A percentile compares a stretch with the other conserved stretches of the same genome.
Conservation (phyloP, 2,797 vertebrate species). For the Sebastiscus tertius region DNA sequence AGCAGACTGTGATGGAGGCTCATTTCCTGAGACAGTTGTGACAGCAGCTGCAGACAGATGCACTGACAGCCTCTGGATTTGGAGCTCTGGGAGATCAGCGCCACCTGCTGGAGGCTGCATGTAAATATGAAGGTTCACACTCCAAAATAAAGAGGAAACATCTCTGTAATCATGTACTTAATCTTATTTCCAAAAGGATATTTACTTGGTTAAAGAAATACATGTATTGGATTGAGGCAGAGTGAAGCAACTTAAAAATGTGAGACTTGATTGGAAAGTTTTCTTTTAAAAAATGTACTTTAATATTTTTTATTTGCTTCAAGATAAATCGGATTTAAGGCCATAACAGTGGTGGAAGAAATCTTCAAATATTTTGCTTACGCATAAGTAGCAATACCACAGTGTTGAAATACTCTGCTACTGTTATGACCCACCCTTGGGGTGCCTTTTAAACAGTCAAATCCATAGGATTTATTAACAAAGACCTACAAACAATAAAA, state of each 20-base stretch:
- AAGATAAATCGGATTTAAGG: not conserved
- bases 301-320: not conserved
- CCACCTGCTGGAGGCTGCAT: constrained; percentile 56
- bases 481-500: too few species aligned
- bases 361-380: not conserved
- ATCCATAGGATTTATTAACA: too few species aligned
- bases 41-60: constrained; percentile 26
- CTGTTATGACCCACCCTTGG: too few species aligned
- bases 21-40: constrained; percentile 16
- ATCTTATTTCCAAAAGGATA: not conserved
- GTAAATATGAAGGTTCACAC: not conserved
- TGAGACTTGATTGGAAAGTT: not conserved
- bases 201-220: not conserved
- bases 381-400: too few species aligned
- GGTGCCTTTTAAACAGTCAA: too few species aligned
- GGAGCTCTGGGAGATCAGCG: constrained; percentile 30
- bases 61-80: not conserved
- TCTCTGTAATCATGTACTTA: not conserved
- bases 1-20: constrained; percentile 16
- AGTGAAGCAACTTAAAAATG: not conserved
- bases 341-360: not conserved
- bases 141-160: not conserved
- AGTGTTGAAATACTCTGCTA: too few species aligned
- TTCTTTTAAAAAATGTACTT: not conserved
- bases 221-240: not conserved